A percentile compares a stretch with the other conserved stretches of the same genome.
phyloP scores from a whole-genome alignment of 1,140 invertebrate genomes.

The Chironomus tepperi region DNA sequence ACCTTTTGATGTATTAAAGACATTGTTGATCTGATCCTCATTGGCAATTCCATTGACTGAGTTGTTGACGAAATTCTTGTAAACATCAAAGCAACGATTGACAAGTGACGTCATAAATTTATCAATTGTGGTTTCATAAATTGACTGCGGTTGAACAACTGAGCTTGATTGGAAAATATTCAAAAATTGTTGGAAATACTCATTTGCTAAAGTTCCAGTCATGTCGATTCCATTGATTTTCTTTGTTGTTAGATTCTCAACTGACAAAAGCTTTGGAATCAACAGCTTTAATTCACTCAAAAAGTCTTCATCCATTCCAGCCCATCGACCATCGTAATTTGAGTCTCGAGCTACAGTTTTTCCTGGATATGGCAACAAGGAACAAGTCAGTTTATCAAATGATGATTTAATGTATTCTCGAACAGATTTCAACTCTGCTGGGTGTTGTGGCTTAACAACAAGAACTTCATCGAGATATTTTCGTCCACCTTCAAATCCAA shows the following conservation, averaged over 20 bases:
- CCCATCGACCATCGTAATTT: conserved; percentile 10
- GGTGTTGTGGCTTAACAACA: background rate
- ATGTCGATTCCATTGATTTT: conserved; percentile 4
- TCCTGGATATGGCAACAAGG: background rate
- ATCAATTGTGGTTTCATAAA: conserved; percentile 18
- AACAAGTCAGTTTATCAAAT: background rate
- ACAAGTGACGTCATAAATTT: background rate
- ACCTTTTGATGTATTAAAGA: background rate
- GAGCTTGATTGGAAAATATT: background rate
- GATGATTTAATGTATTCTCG: background rate
- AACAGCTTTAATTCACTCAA: background rate
- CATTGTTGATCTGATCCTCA: background rate
- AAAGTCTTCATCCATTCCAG: conserved; percentile 6
- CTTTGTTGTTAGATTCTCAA: background rate
- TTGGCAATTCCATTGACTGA: background rate
- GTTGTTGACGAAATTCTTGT: background rate
- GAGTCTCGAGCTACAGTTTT: conserved; percentile 9
- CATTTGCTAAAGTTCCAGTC: background rate
- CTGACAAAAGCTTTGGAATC: background rate
- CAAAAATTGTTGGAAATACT: background rate
- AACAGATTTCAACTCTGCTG: background rate
- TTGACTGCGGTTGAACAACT: background rate
- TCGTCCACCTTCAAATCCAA: conserved; percentile 6
- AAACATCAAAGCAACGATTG: background rate
- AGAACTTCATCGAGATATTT: background rate